A percentile compares a stretch with the other conserved stretches of the same genome.
phyloP scores from a whole-genome alignment of 2,888 invertebrate genomes.

The Brassicogethes aeneus region DNA sequence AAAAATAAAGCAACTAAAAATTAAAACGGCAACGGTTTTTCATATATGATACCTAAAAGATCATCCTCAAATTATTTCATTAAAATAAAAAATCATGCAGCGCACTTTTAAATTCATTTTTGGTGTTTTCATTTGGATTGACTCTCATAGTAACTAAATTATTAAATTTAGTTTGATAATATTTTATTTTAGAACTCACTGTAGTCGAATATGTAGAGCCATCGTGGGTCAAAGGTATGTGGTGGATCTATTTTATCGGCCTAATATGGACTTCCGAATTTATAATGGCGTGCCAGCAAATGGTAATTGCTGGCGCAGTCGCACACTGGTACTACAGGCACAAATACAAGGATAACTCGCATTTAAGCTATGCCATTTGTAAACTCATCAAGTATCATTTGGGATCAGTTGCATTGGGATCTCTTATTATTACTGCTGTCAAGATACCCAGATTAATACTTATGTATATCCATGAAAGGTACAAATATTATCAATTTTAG shows the following conservation, averaged over 20 bases:
- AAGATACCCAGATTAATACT: slow-evolving; percentile 85
- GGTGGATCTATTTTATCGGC: slow-evolving; percentile 88
- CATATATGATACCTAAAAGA: no score
- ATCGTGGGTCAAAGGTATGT: slow-evolving; percentile 81
- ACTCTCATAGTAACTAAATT: no score
- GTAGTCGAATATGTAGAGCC: slow-evolving; percentile 68
- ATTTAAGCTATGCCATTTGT: slow-evolving; percentile 61
- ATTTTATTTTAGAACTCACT: slow-evolving; percentile 45
- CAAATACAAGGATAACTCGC: slow-evolving; percentile 55
- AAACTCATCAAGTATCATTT: slow-evolving; percentile 81
- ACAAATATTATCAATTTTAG: no score
- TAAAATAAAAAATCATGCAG: no score
- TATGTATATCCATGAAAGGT: slow-evolving; percentile 84
- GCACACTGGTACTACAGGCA: slow-evolving; percentile 91
- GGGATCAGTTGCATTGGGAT: slow-evolving; percentile 92
- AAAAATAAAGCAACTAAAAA: no score
- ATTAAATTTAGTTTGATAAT: no score
- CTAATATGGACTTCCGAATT: slow-evolving; percentile 92
- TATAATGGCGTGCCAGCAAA: slow-evolving; percentile 88
- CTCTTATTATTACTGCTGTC: slow-evolving; percentile 85
- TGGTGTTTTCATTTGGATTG: no score
- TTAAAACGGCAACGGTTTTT: no score
- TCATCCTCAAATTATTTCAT: no score
- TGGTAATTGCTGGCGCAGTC: slow-evolving; percentile 88
- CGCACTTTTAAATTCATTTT: no score